A percentile compares a stretch with the other conserved stretches of the same genome.
Conservation (phyloP, 2,797 vertebrate species). For the Lepilemur ruficaudatus region DNA sequence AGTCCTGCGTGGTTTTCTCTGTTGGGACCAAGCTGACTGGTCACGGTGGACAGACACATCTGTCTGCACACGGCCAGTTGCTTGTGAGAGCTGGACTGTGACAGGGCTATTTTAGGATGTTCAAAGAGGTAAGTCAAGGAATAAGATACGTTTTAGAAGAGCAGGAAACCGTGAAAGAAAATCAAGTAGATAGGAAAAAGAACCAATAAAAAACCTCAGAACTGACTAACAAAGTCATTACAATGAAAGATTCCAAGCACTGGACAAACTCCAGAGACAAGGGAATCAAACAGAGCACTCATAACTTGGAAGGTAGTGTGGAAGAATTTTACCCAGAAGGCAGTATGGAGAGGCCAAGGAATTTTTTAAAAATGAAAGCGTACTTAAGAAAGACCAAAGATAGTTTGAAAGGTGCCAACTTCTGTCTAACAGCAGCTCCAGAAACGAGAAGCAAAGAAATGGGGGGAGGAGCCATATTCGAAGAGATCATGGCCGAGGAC, state of each 20-base stretch:
- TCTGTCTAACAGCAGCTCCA: background rate
- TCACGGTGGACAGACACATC: background rate
- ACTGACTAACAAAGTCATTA: background rate
- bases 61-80: background rate
- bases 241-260: background rate
- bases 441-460: background rate
- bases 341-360: background rate
- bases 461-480: background rate
- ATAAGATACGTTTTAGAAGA: background rate
- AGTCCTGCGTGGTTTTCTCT: background rate
- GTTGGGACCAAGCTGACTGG: background rate
- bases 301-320: background rate
- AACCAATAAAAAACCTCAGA: background rate
- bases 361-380: background rate
- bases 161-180: background rate
- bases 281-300: background rate
- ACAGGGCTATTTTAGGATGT: background rate
- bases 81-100: background rate
- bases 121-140: background rate
- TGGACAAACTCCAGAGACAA: background rate
- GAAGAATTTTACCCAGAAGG: background rate
- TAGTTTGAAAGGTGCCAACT: background rate
- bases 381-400: background rate
- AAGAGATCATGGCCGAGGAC: background rate
- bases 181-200: background rate